Conservation (phyloP, 1,140 invertebrate species). For the Ceratitis capitata region DNA sequence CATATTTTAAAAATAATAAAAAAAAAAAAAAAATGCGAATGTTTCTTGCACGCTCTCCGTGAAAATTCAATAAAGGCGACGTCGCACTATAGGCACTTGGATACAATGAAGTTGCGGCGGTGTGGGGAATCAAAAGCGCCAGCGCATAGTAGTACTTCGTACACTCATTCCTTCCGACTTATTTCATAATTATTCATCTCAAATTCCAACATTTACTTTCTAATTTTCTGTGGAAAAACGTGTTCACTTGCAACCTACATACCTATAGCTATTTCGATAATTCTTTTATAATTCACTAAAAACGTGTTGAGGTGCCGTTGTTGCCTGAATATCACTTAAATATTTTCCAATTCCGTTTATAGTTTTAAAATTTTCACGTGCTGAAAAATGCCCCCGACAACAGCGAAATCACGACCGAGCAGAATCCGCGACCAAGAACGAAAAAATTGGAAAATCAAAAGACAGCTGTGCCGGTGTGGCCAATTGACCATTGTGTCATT, state of each 20-base stretch:
- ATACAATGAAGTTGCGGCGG: no score
- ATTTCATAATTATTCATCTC: conserved; percentile 9
- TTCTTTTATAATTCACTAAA: background rate
- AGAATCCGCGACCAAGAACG: conserved; percentile 16
- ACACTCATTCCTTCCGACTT: background rate
- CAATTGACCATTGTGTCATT: background rate
- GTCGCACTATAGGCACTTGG: background rate
- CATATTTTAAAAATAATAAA: background rate
- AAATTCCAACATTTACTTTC: background rate
- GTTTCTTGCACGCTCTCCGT: background rate
- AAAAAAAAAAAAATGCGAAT: background rate
- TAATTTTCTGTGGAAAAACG: background rate
- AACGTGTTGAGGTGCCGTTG: background rate
- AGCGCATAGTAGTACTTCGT: background rate
- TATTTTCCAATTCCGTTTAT: conserved; percentile 21
- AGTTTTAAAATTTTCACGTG: conserved; percentile 30
- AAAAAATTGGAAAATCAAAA: background rate
- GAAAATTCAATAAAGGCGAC: conserved; percentile 29
- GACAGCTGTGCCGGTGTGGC: background rate
- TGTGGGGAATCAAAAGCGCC: background rate
- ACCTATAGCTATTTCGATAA: background rate
- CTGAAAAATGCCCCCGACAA: conserved; percentile 36
- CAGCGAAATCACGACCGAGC: conserved; percentile 24
- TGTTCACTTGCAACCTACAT: conserved; percentile 4
- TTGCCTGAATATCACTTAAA: background rate